A percentile compares a stretch with the other conserved stretches of the same genome.
These are phyloP conservation scores for Pan paniscus DNA, from an alignment of 2,113 vertebrate genomes.

Conservation along the genomic window DNA sequence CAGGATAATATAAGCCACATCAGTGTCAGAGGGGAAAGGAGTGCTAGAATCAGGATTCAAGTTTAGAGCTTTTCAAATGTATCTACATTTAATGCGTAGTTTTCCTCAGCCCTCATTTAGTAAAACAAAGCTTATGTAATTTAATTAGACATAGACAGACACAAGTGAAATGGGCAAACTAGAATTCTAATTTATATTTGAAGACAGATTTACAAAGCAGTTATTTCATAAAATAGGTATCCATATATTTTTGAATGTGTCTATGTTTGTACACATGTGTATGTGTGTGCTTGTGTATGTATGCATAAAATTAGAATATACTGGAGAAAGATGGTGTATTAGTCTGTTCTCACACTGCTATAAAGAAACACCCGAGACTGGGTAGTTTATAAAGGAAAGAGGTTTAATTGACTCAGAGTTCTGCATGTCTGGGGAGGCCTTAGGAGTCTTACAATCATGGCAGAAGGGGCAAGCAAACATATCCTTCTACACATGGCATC, in stretches of 20 bases:
- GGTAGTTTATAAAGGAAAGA: too few species aligned
- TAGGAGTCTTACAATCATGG: too few species aligned
- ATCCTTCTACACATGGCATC: too few species aligned
- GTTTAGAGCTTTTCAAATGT: neutral
- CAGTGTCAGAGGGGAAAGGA: neutral
- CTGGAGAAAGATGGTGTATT: neutral
- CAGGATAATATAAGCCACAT: neutral
- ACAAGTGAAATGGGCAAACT: neutral
- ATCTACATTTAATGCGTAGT: neutral
- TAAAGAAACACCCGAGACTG: too few species aligned
- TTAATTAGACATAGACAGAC: neutral
- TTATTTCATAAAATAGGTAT: neutral
- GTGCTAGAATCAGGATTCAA: neutral
- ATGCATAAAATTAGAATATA: neutral
- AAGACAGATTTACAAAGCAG: neutral
- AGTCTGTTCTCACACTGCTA: too few species aligned
- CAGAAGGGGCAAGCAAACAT: too few species aligned
- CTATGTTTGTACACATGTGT: neutral
- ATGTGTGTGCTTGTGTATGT: neutral
- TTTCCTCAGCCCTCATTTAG: neutral
- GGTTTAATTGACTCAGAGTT: too few species aligned
- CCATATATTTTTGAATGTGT: neutral
- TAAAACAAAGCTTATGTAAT: neutral
- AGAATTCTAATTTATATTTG: neutral
- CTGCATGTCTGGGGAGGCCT: too few species aligned